Evolutionary conservation across 2,888 invertebrate genomes (phyloP).

Genomic region (Metacarcinus magister): DNA sequence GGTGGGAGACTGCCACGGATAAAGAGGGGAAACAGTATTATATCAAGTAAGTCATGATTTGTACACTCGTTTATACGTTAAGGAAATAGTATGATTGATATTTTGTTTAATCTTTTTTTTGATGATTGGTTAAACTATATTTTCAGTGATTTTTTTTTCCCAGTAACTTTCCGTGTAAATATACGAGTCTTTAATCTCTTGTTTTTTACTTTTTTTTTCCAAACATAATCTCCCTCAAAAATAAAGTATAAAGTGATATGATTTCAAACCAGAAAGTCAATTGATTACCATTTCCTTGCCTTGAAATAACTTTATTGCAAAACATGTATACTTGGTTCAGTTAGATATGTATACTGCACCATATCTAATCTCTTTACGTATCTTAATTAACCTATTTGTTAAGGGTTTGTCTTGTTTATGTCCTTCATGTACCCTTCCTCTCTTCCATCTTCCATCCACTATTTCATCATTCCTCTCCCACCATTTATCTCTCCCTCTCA

Average conservation of each 20-base stretch:
- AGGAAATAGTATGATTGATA: not conserved
- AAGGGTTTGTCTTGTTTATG: not conserved
- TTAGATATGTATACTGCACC: not conserved
- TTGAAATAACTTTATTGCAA: not conserved
- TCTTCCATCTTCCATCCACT: not conserved
- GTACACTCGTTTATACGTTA: too few relatives aligned
- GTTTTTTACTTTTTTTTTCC: too few relatives aligned
- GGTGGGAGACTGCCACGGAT: slow-evolving; percentile 95
- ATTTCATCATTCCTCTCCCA: not conserved
- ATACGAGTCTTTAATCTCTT: not conserved
- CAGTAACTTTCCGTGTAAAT: not conserved
- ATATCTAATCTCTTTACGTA: not conserved
- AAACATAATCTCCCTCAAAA: too few relatives aligned
- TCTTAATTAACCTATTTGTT: not conserved
- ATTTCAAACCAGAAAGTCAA: not conserved
- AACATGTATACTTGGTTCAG: not conserved
- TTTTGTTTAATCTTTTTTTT: not conserved
- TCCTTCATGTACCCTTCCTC: not conserved
- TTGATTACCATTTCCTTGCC: not conserved
- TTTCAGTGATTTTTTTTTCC: not conserved
- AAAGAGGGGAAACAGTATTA: slow-evolving; percentile 91
- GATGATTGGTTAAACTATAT: not conserved
- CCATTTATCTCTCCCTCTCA: not conserved
- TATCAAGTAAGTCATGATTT: slow-evolving; percentile 78
- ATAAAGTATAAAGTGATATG: not conserved